These are phyloP conservation scores for Mionectes olivaceus DNA, from an alignment of 2,797 vertebrate species.

Conservation along the genomic window DNA sequence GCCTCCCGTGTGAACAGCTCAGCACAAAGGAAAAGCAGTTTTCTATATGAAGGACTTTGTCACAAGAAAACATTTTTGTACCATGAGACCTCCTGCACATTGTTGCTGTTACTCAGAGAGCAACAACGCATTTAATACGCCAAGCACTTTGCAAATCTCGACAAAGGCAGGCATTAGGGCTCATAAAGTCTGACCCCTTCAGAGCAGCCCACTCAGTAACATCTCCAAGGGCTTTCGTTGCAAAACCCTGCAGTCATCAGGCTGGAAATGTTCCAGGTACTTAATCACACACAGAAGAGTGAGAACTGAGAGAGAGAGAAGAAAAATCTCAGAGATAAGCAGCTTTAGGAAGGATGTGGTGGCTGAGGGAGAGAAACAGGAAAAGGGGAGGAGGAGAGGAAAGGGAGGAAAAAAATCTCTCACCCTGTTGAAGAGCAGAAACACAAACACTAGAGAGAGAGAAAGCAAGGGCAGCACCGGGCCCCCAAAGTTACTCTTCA, in stretches of 20 bases:
- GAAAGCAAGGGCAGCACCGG: background rate
- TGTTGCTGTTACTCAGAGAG: background rate
- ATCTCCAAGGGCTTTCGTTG: background rate
- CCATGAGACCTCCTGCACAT: background rate
- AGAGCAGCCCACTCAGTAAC: background rate
- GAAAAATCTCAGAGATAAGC: background rate
- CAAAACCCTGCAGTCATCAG: slow-evolving; percentile 18
- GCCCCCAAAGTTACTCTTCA: background rate
- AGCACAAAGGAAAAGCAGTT: background rate
- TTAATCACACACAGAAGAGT: background rate
- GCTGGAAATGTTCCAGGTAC: slow-evolving; percentile 36
- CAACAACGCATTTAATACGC: background rate
- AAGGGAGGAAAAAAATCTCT: background rate
- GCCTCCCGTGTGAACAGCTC: background rate
- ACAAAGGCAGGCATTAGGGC: background rate
- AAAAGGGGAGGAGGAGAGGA: slow-evolving; percentile 45
- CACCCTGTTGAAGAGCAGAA: background rate
- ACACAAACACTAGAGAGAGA: background rate
- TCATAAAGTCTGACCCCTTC: background rate
- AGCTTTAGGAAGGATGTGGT: slow-evolving; percentile 38
- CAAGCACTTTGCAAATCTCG: background rate
- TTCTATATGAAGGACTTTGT: background rate
- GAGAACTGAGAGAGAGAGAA: background rate
- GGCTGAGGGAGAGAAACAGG: slow-evolving; percentile 17
- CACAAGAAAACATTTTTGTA: background rate